Evolutionary conservation across 2,888 invertebrate species (phyloP).

Genomic region (Leptopilina drosophilae): DNA sequence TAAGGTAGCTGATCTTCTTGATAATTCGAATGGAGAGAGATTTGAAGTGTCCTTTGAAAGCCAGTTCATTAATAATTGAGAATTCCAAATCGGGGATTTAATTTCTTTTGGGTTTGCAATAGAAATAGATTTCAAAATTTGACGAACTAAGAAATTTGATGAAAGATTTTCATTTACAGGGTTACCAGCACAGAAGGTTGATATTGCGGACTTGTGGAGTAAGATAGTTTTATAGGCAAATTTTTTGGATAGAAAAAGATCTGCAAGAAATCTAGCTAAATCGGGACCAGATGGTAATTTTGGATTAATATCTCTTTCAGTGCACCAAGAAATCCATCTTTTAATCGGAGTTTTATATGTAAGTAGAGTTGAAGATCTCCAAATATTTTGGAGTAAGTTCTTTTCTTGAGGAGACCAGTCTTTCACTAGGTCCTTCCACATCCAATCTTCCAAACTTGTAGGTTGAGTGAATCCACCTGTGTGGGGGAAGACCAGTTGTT

Average conservation of each 20-base stretch:
- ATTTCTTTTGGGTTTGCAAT: neutral
- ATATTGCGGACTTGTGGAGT: neutral
- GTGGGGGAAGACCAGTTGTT: no score
- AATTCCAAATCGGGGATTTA: neutral
- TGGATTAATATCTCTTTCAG: slow-evolving; percentile 38
- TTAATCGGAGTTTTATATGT: slow-evolving; percentile 54
- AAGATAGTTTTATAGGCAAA: neutral
- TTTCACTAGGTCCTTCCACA: no score
- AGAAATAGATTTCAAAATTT: neutral
- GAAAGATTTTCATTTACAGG: neutral
- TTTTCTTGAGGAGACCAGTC: no score
- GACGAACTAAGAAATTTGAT: neutral
- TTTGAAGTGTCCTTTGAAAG: neutral
- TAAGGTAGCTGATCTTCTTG: no score
- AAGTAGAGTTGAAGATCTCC: slow-evolving; percentile 52
- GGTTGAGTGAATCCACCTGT: no score
- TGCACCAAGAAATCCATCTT: slow-evolving; percentile 53
- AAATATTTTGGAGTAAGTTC: slow-evolving; percentile 43
- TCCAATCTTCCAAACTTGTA: no score
- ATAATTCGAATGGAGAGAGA: neutral
- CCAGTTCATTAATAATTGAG: neutral
- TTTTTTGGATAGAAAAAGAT: neutral
- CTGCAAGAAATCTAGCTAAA: neutral
- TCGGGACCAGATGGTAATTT: neutral
- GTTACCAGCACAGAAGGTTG: neutral